phyloP scores from a whole-genome alignment of 30 jellyfish, hydroid and myxozoan species.

The Pelagia noctiluca region DNA sequence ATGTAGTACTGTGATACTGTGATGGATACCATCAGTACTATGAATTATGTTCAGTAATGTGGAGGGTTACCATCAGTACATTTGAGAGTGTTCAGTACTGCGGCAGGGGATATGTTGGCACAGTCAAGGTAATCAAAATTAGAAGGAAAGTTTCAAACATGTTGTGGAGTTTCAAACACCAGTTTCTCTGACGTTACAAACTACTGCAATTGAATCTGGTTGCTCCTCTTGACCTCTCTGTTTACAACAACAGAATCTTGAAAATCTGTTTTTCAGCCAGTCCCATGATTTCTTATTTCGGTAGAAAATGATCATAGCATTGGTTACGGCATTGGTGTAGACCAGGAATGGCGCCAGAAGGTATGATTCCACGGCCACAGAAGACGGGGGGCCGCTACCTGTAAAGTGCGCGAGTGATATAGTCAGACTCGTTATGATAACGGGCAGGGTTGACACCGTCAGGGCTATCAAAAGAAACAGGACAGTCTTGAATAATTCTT shows the following conservation, averaged over 20 bases:
- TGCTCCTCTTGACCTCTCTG: background rate
- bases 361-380: too few species aligned
- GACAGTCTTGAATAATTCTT: background rate
- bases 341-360: background rate
- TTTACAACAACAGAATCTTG: background rate
- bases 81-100: too few species aligned
- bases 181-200: background rate
- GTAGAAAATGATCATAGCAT: background rate
- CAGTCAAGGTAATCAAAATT: too few species aligned
- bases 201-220: background rate
- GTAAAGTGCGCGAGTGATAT: background rate
- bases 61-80: too few species aligned
- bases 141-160: too few species aligned
- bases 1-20: too few species aligned
- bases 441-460: background rate
- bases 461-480: background rate
- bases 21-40: too few species aligned
- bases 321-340: background rate
- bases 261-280: background rate
- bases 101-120: too few species aligned
- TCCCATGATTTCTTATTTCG: background rate
- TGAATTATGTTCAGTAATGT: too few species aligned
- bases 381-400: background rate
- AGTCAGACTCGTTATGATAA: too few species aligned
- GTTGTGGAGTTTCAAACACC: too few species aligned